Percentiles rank a stretch among this genome's conserved stretches.
Conservation (phyloP, 1,140 invertebrate genomes). For the Ruditapes philippinarum region DNA sequence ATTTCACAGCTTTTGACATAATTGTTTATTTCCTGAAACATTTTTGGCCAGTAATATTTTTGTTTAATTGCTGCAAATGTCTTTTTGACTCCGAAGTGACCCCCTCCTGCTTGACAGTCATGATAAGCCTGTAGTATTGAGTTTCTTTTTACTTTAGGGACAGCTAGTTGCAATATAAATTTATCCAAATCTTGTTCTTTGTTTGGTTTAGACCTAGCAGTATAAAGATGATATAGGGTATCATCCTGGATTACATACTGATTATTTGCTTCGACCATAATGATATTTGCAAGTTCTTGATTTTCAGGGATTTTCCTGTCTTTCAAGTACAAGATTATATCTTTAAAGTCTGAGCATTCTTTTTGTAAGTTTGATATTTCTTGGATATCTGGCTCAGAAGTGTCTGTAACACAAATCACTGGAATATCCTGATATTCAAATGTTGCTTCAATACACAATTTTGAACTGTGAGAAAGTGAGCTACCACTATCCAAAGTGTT, state of each 20-base stretch:
- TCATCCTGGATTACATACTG: constrained; percentile 68
- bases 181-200: neutral
- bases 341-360: constrained; percentile 64
- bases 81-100: constrained; percentile 70
- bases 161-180: constrained; percentile 46
- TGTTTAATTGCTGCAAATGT: constrained; percentile 54
- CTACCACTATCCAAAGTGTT: too few relatives aligned
- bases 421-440: constrained; percentile 10
- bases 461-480: neutral
- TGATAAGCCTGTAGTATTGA: constrained; percentile 54
- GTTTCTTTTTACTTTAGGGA: constrained; percentile 57
- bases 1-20: constrained; percentile 71
- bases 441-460: neutral
- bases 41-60: constrained; percentile 72
- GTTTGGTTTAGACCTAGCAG: constrained; percentile 31
- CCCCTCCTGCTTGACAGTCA: constrained; percentile 69
- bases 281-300: neutral
- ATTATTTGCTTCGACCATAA: constrained; percentile 27
- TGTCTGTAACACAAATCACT: neutral
- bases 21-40: constrained; percentile 60
- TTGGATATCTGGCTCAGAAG: neutral
- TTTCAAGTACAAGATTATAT: constrained; percentile 38
- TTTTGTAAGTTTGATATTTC: constrained; percentile 15
- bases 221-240: constrained; percentile 66
- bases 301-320: constrained; percentile 39